phyloP scores from a whole-genome alignment of 2,888 invertebrate species.

The Drosophila lacicola region DNA sequence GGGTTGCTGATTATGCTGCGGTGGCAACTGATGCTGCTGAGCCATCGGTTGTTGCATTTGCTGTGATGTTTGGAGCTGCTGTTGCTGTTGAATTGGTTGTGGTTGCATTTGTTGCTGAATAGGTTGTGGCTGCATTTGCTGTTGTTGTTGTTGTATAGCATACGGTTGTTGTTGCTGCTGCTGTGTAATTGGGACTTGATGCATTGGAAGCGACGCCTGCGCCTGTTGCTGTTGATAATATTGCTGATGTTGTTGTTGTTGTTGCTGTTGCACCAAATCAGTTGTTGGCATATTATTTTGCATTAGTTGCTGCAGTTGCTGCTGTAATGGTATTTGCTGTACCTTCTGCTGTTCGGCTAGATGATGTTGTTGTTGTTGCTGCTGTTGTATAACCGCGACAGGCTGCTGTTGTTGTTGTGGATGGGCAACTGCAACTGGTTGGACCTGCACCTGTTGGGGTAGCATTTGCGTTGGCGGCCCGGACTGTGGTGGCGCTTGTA shows the following conservation, averaged over 20 bases:
- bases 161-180: constrained; percentile 52
- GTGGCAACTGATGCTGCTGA: constrained; percentile 46
- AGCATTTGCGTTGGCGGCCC: constrained; percentile 36
- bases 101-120: constrained; percentile 74
- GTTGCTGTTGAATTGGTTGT: constrained; percentile 50
- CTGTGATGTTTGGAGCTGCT: constrained; percentile 32
- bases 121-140: constrained; percentile 32
- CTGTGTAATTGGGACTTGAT: constrained; percentile 62
- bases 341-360: constrained; percentile 56
- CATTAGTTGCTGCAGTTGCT: constrained; percentile 70
- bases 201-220: constrained; percentile 31
- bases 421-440: constrained; percentile 37
- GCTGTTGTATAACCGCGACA: constrained; percentile 35
- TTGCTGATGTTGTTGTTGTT: constrained; percentile 58
- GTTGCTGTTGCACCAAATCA: constrained; percentile 47
- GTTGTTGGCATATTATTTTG: constrained; percentile 59
- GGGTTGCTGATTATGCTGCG: constrained; percentile 47
- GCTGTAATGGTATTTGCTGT: constrained; percentile 72
- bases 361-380: constrained; percentile 54
- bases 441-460: constrained; percentile 52
- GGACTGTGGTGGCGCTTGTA: constrained; percentile 47
- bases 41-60: constrained; percentile 63
- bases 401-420: constrained; percentile 57
- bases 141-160: constrained; percentile 46
- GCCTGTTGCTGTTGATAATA: constrained; percentile 59